These are phyloP conservation scores for Squalus acanthias DNA, from an alignment of 2,797 vertebrate species.

Conservation along the genomic window DNA sequence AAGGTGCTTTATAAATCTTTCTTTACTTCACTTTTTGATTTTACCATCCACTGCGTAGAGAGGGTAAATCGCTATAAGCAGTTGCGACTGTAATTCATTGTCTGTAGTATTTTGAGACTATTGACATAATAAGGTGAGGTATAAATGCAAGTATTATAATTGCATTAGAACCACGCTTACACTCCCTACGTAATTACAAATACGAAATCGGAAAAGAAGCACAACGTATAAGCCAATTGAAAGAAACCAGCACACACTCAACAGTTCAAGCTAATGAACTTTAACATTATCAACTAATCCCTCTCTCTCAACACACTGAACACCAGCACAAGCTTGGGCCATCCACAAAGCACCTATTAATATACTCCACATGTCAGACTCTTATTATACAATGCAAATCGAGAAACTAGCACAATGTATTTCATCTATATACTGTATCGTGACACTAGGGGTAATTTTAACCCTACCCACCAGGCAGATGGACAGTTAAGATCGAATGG, in stretches of 20 bases:
- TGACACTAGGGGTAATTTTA: no score
- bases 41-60: no score
- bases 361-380: no score
- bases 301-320: not conserved
- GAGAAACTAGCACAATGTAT: no score
- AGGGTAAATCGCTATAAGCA: not conserved
- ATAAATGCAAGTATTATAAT: not conserved
- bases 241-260: not conserved
- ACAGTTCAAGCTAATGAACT: not conserved
- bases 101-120: not conserved
- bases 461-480: no score
- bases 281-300: not conserved
- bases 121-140: not conserved
- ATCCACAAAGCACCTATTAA: no score
- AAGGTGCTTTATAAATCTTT: no score
- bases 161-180: not conserved
- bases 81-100: not conserved
- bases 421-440: no score
- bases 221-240: not conserved
- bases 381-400: no score
- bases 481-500: no score
- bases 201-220: not conserved
- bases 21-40: no score
- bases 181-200: not conserved
- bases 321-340: no score